Percentiles rank a stretch among this genome's conserved stretches.
phyloP scores from a whole-genome alignment of 2,888 invertebrate genomes.

The Lochmaea crataegi region DNA sequence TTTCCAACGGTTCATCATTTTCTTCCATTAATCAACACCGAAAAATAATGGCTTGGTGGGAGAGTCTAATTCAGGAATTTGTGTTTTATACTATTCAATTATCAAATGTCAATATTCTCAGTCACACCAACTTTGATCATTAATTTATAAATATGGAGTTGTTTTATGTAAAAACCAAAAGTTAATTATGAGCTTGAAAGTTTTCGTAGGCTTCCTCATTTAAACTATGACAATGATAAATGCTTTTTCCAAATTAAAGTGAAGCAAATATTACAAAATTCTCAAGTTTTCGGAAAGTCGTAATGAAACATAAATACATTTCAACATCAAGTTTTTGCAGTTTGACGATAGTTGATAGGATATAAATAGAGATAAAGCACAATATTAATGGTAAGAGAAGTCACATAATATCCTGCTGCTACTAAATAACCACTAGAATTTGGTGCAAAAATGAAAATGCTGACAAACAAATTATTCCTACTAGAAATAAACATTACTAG shows the following conservation, averaged over 20 bases:
- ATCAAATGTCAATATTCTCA: slow-evolving; percentile 31
- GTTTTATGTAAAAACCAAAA: slow-evolving; percentile 25
- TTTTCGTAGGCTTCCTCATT: slow-evolving; percentile 16
- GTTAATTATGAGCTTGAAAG: slow-evolving; percentile 30
- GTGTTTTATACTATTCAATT: slow-evolving; percentile 39
- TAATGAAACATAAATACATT: background rate
- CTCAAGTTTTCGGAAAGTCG: background rate
- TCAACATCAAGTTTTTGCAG: no score
- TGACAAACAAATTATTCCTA: no score
- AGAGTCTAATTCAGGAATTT: slow-evolving; percentile 36
- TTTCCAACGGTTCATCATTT: background rate
- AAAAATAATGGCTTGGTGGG: background rate
- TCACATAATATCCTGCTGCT: no score
- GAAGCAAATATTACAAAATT: background rate
- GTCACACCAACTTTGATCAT: slow-evolving; percentile 33
- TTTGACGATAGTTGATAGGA: no score
- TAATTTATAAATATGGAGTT: slow-evolving; percentile 32
- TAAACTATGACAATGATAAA: slow-evolving; percentile 26
- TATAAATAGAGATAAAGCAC: no score
- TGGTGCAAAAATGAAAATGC: no score
- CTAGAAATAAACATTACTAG: no score
- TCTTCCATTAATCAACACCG: background rate
- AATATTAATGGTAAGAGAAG: no score
- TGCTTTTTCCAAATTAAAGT: slow-evolving; percentile 22
- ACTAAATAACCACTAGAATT: no score